These are phyloP conservation scores for Ophiodon elongatus DNA, from an alignment of 2,113 vertebrate genomes.

Conservation along the genomic window DNA sequence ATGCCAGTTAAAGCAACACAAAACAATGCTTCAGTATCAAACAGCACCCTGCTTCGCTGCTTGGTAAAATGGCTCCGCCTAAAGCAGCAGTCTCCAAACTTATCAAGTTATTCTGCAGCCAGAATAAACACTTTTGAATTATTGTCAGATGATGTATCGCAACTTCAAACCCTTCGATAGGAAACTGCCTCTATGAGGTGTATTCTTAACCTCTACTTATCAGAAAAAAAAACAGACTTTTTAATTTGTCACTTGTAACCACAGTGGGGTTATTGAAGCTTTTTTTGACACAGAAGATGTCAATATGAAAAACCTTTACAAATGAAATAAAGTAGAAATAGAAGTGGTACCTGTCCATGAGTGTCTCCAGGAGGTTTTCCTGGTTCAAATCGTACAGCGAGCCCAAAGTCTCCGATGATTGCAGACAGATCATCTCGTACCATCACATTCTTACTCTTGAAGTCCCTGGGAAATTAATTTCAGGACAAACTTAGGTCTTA, in stretches of 20 bases:
- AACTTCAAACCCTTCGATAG: neutral
- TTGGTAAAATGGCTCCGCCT: neutral
- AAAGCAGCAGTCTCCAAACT: neutral
- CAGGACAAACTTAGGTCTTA: conserved; percentile 25
- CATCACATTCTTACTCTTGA: conserved; percentile 99
- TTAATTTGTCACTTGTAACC: neutral
- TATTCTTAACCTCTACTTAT: neutral
- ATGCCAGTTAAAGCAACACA: neutral
- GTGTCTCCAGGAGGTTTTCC: conserved; percentile 97
- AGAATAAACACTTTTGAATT: neutral
- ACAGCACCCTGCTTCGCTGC: neutral
- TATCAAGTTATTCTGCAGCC: neutral
- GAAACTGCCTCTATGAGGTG: neutral
- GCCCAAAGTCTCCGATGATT: conserved; percentile 96
- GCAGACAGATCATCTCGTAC: conserved; percentile 94
- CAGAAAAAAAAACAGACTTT: neutral
- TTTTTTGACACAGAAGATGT: neutral
- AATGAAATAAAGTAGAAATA: neutral
- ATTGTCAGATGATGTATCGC: neutral
- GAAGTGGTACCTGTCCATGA: conserved; percentile 91
- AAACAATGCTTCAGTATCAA: neutral
- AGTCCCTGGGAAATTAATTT: conserved; percentile 88
- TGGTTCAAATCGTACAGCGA: conserved; percentile 96
- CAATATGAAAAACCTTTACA: neutral
- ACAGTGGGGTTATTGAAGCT: neutral